phyloP scores from a whole-genome alignment of 2,797 vertebrate genomes.

The Gadopsis marmoratus region DNA sequence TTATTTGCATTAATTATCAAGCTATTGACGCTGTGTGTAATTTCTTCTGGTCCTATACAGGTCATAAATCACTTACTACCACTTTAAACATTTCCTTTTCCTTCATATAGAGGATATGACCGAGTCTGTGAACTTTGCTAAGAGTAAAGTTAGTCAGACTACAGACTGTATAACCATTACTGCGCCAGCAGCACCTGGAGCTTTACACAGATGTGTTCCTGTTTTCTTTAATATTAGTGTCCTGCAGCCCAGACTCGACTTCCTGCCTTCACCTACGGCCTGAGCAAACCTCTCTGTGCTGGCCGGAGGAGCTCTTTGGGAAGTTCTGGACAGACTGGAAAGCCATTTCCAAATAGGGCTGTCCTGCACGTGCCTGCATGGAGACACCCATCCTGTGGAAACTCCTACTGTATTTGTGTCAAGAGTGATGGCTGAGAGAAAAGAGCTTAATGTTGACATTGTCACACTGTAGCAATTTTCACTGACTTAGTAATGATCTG shows the following conservation, averaged over 20 bases:
- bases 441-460: neutral
- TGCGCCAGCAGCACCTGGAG: slow-evolving; percentile 32
- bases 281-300: slow-evolving; percentile 11
- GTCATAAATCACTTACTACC: slow-evolving; percentile 45
- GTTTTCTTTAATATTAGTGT: slow-evolving; percentile 57
- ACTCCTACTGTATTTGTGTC: slow-evolving; percentile 38
- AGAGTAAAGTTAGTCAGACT: slow-evolving; percentile 24
- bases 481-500: neutral
- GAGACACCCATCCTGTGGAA: slow-evolving; percentile 63
- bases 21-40: slow-evolving; percentile 3
- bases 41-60: slow-evolving; percentile 29
- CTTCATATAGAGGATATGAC: slow-evolving; percentile 49
- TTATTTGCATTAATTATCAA: neutral
- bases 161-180: slow-evolving; percentile 32
- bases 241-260: slow-evolving; percentile 27
- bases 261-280: slow-evolving; percentile 37
- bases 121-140: slow-evolving; percentile 57
- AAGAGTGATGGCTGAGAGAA: slow-evolving; percentile 18
- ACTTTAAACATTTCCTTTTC: slow-evolving; percentile 63
- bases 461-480: neutral
- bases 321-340: slow-evolving; percentile 51
- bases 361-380: slow-evolving; percentile 52
- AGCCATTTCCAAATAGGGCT: slow-evolving; percentile 20
- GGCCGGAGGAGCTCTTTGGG: slow-evolving; percentile 47
- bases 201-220: slow-evolving; percentile 51